phyloP scores from a whole-genome alignment of 2,797 vertebrate species.

The Enteromius anoplus region DNA sequence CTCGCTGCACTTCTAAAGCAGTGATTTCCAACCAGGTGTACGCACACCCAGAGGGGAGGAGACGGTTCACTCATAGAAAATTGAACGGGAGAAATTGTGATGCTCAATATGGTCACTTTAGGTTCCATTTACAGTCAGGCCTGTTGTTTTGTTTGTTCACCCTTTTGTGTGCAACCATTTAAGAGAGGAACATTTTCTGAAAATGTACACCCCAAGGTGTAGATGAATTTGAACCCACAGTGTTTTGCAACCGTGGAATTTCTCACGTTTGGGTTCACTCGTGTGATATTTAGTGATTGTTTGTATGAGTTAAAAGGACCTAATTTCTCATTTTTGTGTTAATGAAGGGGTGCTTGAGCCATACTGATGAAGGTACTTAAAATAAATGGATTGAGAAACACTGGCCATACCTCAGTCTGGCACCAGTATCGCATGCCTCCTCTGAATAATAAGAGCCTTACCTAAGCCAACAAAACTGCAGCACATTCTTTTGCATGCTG shows the following conservation, averaged over 20 bases:
- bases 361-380: background rate
- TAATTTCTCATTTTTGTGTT: background rate
- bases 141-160: background rate
- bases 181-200: background rate
- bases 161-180: background rate
- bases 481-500: background rate
- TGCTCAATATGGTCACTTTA: background rate
- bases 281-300: background rate
- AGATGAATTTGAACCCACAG: background rate
- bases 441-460: conserved; percentile 16
- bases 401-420: background rate
- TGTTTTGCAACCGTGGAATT: background rate
- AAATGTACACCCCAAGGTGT: background rate
- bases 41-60: background rate
- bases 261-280: background rate
- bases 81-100: background rate
- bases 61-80: background rate
- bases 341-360: background rate
- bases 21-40: conserved; percentile 22
- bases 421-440: background rate
- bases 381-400: background rate
- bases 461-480: background rate
- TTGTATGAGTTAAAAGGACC: background rate
- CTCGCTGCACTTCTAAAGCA: conserved; percentile 2
- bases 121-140: background rate